Conservation (phyloP, 2,888 invertebrate genomes). For the Bombyx huttoni region DNA sequence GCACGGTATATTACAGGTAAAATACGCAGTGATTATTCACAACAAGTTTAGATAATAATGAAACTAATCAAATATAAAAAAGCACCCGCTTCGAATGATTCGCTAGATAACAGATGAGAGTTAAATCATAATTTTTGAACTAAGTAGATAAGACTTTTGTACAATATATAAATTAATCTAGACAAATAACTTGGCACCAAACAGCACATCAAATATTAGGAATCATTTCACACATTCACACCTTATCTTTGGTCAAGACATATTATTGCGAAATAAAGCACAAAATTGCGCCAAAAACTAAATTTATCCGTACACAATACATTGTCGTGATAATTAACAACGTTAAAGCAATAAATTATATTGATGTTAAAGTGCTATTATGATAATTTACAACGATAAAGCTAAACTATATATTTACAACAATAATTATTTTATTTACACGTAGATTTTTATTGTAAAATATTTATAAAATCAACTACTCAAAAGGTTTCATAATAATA, state of each 20-base stretch:
- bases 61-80: too few species aligned
- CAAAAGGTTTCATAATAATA: conserved; percentile 5
- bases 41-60: too few species aligned
- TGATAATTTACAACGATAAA: conserved; percentile 26
- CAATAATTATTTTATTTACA: conserved; percentile 50
- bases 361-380: conserved; percentile 12
- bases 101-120: too few species aligned
- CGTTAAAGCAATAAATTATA: conserved; percentile 19
- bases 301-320: conserved; percentile 13
- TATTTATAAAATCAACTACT: conserved; percentile 28
- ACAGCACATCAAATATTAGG: conserved; percentile 30
- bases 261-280: conserved; percentile 38
- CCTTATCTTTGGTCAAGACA: conserved; percentile 56
- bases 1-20: too few species aligned
- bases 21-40: too few species aligned
- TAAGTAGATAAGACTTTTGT: too few species aligned
- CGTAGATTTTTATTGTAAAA: conserved; percentile 53
- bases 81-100: too few species aligned
- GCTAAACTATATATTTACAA: conserved; percentile 68
- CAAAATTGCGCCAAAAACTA: conserved; percentile 11
- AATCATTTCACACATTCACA: conserved; percentile 34
- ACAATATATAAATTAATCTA: too few species aligned
- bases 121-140: too few species aligned
- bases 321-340: conserved; percentile 15
- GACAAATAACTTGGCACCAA: conserved; percentile 29